Evolutionary conservation across 2,797 vertebrate genomes (phyloP).

Genomic region (Dendrocincla tyrannina): DNA sequence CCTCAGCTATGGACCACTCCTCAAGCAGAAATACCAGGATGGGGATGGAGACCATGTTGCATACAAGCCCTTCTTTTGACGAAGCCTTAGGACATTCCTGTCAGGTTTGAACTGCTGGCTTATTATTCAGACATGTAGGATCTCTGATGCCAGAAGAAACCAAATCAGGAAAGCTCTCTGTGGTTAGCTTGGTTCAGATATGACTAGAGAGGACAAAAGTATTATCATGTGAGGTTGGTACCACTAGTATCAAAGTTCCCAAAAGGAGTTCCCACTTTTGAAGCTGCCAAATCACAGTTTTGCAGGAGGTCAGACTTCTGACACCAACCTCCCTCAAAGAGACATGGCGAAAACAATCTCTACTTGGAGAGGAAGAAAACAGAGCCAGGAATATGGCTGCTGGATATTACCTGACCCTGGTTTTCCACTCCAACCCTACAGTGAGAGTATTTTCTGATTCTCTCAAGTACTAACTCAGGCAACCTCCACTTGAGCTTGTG

Average conservation of each 20-base stretch:
- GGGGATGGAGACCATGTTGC: background rate
- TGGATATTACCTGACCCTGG: background rate
- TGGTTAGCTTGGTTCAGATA: background rate
- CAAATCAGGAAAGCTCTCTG: background rate
- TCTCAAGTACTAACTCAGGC: background rate
- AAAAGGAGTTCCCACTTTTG: background rate
- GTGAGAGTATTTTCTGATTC: background rate
- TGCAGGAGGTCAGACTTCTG: background rate
- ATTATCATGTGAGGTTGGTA: background rate
- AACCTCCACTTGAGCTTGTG: background rate
- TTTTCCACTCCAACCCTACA: background rate
- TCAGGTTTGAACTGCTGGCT: background rate
- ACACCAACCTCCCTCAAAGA: accelerated
- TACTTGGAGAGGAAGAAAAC: background rate
- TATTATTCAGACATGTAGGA: background rate
- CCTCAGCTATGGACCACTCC: background rate
- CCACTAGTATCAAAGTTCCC: background rate
- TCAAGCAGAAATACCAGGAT: background rate
- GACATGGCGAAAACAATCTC: background rate
- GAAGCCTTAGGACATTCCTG: background rate
- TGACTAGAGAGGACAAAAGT: background rate
- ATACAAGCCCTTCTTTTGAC: background rate
- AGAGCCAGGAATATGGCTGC: background rate
- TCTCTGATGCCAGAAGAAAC: background rate
- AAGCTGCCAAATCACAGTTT: background rate